phyloP scores from a whole-genome alignment of 30 jellyfish, hydroid and myxozoan genomes.

The Catostylus mosaicus region DNA sequence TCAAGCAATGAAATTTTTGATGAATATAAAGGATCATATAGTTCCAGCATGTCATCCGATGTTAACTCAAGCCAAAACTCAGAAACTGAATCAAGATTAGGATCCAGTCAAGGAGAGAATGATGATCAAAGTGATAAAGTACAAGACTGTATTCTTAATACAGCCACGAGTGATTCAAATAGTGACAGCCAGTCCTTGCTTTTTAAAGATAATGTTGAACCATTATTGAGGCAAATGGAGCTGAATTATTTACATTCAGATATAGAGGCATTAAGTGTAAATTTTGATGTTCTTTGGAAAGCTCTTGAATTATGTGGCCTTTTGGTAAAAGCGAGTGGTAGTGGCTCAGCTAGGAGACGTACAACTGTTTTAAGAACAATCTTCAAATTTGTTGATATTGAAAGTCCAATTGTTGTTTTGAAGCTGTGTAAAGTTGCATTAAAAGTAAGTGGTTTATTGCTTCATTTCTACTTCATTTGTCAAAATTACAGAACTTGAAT shows the following conservation, averaged over 20 bases:
- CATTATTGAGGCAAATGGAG: slow-evolving; percentile 88
- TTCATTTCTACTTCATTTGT: too few relatives aligned
- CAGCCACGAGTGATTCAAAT: slow-evolving; percentile 13
- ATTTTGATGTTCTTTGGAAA: slow-evolving; percentile 83
- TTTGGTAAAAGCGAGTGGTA: slow-evolving; percentile 58
- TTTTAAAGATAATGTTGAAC: slow-evolving; percentile 65
- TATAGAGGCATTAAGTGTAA: slow-evolving; percentile 54
- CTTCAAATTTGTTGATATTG: slow-evolving; percentile 66
- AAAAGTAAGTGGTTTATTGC: slow-evolving; percentile 48
- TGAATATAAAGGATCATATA: not conserved
- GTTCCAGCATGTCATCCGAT: not conserved
- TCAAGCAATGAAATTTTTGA: not conserved
- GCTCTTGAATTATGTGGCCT: slow-evolving; percentile 65
- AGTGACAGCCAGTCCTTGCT: slow-evolving; percentile 10
- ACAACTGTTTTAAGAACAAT: slow-evolving; percentile 65
- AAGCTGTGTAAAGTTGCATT: slow-evolving; percentile 72
- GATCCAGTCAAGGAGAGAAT: not conserved
- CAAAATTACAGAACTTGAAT: too few relatives aligned
- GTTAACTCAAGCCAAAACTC: not conserved
- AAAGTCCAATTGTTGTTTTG: slow-evolving; percentile 62
- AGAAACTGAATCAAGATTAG: not conserved
- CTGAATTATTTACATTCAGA: slow-evolving; percentile 76
- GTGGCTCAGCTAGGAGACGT: slow-evolving; percentile 74
- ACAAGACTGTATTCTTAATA: not conserved
- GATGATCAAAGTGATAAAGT: not conserved